phyloP scores from a whole-genome alignment of 2,888 invertebrate genomes.

The Eledona agricola region DNA sequence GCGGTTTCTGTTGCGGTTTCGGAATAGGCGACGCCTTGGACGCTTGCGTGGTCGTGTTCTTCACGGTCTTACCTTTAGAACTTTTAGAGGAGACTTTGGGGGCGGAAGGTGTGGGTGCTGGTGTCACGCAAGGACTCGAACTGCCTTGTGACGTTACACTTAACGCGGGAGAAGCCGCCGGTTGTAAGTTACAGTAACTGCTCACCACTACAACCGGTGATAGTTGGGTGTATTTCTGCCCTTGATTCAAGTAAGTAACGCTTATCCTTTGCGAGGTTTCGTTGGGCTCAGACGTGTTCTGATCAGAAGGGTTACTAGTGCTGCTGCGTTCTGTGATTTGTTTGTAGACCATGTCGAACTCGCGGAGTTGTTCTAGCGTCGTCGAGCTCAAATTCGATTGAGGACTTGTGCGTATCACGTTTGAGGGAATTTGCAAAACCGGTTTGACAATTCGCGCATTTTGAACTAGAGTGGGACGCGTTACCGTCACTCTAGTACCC shows the following conservation, averaged over 20 bases:
- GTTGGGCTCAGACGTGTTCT: constrained; percentile 48
- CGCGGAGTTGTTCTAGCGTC: constrained; percentile 78
- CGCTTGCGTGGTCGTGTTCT: constrained; percentile 67
- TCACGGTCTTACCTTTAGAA: constrained; percentile 67
- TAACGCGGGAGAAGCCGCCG: constrained; percentile 66
- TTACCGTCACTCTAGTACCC: constrained; percentile 45
- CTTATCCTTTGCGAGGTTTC: constrained; percentile 64
- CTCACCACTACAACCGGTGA: constrained; percentile 68
- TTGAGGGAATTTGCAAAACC: constrained; percentile 69
- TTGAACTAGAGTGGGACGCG: constrained; percentile 66
- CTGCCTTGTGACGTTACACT: constrained; percentile 69
- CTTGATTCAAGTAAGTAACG: constrained; percentile 66
- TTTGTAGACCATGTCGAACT: constrained; percentile 83
- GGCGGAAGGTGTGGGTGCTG: constrained; percentile 63
- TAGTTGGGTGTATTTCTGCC: constrained; percentile 61
- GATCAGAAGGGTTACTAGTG: constrained; percentile 59
- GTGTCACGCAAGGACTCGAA: constrained; percentile 68
- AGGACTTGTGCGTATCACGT: constrained; percentile 68
- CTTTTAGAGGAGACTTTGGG: constrained; percentile 52
- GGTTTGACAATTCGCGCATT: constrained; percentile 68
- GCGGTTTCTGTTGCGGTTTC: constrained; percentile 75
- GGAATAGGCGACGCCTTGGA: constrained; percentile 73
- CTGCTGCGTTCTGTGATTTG: constrained; percentile 82
- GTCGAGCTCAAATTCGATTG: constrained; percentile 77
- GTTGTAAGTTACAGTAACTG: constrained; percentile 64